These are phyloP conservation scores for Amphipyra tragopoginis DNA, from an alignment of 2,888 invertebrate species.

Conservation along the genomic window DNA sequence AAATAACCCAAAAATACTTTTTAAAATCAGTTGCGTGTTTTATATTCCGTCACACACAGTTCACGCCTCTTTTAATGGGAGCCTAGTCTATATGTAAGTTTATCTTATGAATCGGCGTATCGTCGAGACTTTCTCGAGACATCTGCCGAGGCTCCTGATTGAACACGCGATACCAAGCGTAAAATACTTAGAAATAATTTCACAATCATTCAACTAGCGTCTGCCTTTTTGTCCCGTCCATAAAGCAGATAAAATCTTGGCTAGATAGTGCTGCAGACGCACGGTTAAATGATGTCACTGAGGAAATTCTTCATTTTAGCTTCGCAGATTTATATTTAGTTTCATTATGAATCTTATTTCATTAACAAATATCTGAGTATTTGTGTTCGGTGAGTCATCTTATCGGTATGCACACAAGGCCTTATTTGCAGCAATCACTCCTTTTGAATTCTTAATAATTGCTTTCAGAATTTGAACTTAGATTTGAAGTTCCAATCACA, in stretches of 20 bases:
- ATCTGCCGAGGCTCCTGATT: slow-evolving; percentile 72
- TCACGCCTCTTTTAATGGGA: slow-evolving; percentile 41
- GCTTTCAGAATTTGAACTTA: slow-evolving; percentile 9
- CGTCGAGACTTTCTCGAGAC: slow-evolving; percentile 74
- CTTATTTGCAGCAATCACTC: slow-evolving; percentile 22
- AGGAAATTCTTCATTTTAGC: slow-evolving; percentile 48
- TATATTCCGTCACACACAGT: slow-evolving; percentile 27
- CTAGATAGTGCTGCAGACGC: slow-evolving; percentile 47
- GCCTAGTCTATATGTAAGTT: slow-evolving; percentile 59
- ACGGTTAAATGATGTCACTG: slow-evolving; percentile 45
- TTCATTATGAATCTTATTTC: slow-evolving; percentile 1
- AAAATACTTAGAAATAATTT: slow-evolving; percentile 63
- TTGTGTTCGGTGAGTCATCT: slow-evolving; percentile 21
- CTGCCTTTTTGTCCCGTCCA: slow-evolving; percentile 55
- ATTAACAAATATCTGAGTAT: not conserved
- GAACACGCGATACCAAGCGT: slow-evolving; percentile 67
- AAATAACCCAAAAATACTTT: slow-evolving; percentile 9
- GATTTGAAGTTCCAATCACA: slow-evolving; percentile 1
- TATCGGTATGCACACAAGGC: slow-evolving; percentile 29
- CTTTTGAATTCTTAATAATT: slow-evolving; percentile 23
- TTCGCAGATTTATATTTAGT: slow-evolving; percentile 34
- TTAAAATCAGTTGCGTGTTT: slow-evolving; percentile 24
- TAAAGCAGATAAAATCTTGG: slow-evolving; percentile 54
- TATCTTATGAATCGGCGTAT: slow-evolving; percentile 71
- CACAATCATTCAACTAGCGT: slow-evolving; percentile 59